Evolutionary conservation across 1,140 invertebrate species (phyloP).

Genomic region (Drosophila auraria): DNA sequence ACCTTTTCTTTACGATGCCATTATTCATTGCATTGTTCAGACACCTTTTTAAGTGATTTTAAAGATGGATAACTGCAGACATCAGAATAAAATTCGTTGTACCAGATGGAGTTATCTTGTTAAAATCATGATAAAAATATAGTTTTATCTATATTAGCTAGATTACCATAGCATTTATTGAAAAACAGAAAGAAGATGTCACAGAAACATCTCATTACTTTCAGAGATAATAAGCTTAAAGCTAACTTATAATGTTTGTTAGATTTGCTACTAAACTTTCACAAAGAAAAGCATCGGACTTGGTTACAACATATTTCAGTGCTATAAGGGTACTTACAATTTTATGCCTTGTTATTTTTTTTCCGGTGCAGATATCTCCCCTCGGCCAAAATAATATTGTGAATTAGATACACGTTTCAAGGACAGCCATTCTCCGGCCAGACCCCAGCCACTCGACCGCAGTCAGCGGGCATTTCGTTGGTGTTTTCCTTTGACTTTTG

Average conservation of each 20-base stretch:
- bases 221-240: no score
- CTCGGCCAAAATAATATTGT: conserved; percentile 22
- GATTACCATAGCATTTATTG: not conserved
- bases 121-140: no score
- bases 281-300: no score
- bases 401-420: conserved; percentile 70
- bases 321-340: not conserved
- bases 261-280: no score
- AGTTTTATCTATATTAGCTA: not conserved
- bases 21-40: no score
- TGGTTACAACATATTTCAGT: not conserved
- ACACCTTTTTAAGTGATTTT: no score
- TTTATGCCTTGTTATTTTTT: not conserved
- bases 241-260: no score
- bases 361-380: not conserved
- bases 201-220: not conserved
- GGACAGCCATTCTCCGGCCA: conserved; percentile 31
- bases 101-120: no score
- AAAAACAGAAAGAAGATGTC: not conserved
- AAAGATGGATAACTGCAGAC: no score
- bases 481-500: conserved; percentile 32
- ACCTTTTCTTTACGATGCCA: no score
- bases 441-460: conserved; percentile 16
- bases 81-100: no score
- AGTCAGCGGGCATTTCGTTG: conserved; percentile 24